Evolutionary conservation across 1,140 invertebrate genomes (phyloP), one percentile per base, ranked within the genome.

Genomic region (Drosophila subobscura): DNA sequence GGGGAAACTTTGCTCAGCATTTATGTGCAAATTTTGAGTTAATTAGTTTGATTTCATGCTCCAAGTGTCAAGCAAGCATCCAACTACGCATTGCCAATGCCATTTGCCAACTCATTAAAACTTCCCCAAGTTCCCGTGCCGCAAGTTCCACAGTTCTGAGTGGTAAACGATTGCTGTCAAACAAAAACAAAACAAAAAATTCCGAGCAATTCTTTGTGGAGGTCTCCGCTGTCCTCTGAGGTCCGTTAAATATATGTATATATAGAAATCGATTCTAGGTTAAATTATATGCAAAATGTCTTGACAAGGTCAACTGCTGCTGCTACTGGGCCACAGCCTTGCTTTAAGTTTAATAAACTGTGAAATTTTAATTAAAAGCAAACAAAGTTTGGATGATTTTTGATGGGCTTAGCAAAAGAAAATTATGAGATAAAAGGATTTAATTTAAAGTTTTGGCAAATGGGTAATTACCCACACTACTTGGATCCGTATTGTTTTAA

Each of bases 1-100:
- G 63, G 63, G 44, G 20, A 46, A 68, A 70, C 66, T 70, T 70
- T 68, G 44, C 20, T 1, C 54, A 41, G 51, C 72, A 42, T 76
- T 63, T 59, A 75, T 60, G 77, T 41, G 52, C 71, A 79, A 75
- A 75, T 72, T 25, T 73, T 45, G 14, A 54, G 65, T 61, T 84
- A 79, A 84, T 84, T 84, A 84, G 71, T 79, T 80, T 76, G 70
- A 66, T 76, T 76, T 76, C 73, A 75, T 75, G 63, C 72, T 60
- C 60, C 63, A 74, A 75, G 72, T 68, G 68, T 45, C 70, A 45
- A 52, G 25, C 70, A 45, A 52, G 25, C 57, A 55, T 37, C 25
- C 72, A 60, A 65, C 65, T 72, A 57, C 47, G 61, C 60, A 65
- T 70, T 70, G 64, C 54, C 77, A 67, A 83, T 80, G 80, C 41